Evolutionary conservation across 2,888 invertebrate species (phyloP).

Genomic region (Athalia circularis): DNA sequence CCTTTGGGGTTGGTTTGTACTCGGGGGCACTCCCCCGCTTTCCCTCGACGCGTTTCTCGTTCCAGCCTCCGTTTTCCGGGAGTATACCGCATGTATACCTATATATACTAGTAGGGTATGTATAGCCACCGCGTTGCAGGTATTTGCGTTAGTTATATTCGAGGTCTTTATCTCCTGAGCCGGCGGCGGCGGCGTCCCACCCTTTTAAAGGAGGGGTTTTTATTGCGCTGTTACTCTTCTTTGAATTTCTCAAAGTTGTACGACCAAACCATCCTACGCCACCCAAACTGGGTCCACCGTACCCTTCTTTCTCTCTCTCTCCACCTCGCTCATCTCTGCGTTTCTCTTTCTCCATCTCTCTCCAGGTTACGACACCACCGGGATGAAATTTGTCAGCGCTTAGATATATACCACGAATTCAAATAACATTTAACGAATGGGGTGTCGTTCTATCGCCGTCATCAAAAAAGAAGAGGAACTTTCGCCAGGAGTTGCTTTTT

Average conservation of each 20-base stretch:
- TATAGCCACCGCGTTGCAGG: not conserved
- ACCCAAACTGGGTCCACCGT: too few relatives aligned
- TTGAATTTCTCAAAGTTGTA: not conserved
- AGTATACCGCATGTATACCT: not conserved
- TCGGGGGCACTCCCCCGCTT: too few relatives aligned
- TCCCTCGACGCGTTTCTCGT: too few relatives aligned
- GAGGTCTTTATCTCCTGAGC: not conserved
- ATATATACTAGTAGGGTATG: not conserved
- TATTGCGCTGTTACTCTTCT: constrained; percentile 1
- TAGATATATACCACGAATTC: not conserved
- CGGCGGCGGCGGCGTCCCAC: not conserved
- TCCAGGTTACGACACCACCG: not conserved
- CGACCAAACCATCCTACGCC: not conserved
- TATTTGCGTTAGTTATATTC: not conserved
- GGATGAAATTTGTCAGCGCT: not conserved
- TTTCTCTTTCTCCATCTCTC: not conserved
- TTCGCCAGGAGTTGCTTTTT: not conserved
- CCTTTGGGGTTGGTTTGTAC: too few relatives aligned
- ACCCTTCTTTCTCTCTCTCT: too few relatives aligned
- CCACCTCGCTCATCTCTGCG: too few relatives aligned
- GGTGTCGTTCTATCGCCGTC: not conserved
- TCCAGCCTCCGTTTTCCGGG: too few relatives aligned
- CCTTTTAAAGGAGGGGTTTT: not conserved
- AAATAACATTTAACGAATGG: constrained; percentile 1
- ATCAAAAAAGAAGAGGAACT: not conserved